A percentile compares a stretch with the other conserved stretches of the same genome.
Conservation (phyloP, 2,888 invertebrate species). For the Colostygia pectinataria region DNA sequence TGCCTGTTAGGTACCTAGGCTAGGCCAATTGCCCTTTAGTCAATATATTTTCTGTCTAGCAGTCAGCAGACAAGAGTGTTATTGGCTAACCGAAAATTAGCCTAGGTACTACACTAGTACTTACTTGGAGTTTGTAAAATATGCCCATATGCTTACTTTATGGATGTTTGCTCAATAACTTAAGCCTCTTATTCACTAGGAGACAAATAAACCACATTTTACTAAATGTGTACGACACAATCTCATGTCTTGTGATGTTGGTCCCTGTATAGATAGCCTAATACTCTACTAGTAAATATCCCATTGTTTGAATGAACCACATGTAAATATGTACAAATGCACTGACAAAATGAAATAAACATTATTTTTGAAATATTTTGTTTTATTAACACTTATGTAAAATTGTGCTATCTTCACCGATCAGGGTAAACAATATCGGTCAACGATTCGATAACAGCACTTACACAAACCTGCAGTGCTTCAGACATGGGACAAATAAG, state of each 20-base stretch:
- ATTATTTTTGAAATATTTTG: slow-evolving; percentile 65
- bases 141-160: neutral
- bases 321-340: slow-evolving; percentile 53
- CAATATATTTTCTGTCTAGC: too few species aligned
- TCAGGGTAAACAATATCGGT: slow-evolving; percentile 58
- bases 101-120: too few species aligned
- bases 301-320: slow-evolving; percentile 39
- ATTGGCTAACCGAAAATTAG: too few species aligned
- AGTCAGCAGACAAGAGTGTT: too few species aligned
- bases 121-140: too few species aligned
- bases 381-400: slow-evolving; percentile 70
- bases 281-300: slow-evolving; percentile 37
- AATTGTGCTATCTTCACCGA: slow-evolving; percentile 63
- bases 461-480: slow-evolving; percentile 32
- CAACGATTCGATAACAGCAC: slow-evolving; percentile 38
- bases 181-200: neutral
- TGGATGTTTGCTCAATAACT: slow-evolving; percentile 20
- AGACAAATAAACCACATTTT: too few species aligned
- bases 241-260: too few species aligned
- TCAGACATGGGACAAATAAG: slow-evolving; percentile 66
- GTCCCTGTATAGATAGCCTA: too few species aligned
- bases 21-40: too few species aligned
- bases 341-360: slow-evolving; percentile 59
- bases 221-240: too few species aligned
- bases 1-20: too few species aligned